Conservation (phyloP, 2,797 vertebrate species). For the Masticophis lateralis region DNA sequence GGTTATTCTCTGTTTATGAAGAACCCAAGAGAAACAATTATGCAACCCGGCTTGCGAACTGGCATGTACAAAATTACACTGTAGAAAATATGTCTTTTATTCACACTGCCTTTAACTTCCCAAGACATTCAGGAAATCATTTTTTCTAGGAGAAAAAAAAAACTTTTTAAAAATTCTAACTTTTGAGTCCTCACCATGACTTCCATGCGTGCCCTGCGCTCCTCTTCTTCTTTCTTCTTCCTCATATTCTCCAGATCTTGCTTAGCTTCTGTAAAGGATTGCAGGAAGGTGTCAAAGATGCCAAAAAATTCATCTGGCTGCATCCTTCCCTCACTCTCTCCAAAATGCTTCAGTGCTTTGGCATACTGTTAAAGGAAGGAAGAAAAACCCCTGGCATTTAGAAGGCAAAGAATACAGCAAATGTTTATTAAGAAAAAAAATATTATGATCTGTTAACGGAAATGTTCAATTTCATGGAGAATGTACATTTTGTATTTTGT, state of each 20-base stretch:
- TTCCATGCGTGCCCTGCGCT: slow-evolving; percentile 91
- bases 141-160: not conserved
- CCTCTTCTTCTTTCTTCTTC: slow-evolving; percentile 93
- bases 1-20: not conserved
- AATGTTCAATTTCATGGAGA: not conserved
- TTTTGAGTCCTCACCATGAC: slow-evolving; percentile 81
- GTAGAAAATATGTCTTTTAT: not conserved
- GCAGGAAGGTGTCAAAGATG: slow-evolving; percentile 94
- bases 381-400: slow-evolving; percentile 43
- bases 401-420: not conserved
- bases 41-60: not conserved
- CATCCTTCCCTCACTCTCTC: slow-evolving; percentile 87
- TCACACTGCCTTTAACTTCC: not conserved
- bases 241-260: slow-evolving; percentile 97
- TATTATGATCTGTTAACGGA: not conserved
- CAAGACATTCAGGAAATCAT: not conserved
- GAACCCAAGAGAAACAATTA: not conserved
- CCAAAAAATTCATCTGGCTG: slow-evolving; percentile 99
- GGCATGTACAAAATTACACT: not conserved
- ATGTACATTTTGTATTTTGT: not conserved
- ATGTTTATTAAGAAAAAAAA: not conserved
- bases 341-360: slow-evolving; percentile 92
- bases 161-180: not conserved
- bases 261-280: slow-evolving; percentile 89
- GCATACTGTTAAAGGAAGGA: slow-evolving; percentile 75